Evolutionary conservation across 2,888 invertebrate species (phyloP).

Genomic region (Cephus rjabovi): DNA sequence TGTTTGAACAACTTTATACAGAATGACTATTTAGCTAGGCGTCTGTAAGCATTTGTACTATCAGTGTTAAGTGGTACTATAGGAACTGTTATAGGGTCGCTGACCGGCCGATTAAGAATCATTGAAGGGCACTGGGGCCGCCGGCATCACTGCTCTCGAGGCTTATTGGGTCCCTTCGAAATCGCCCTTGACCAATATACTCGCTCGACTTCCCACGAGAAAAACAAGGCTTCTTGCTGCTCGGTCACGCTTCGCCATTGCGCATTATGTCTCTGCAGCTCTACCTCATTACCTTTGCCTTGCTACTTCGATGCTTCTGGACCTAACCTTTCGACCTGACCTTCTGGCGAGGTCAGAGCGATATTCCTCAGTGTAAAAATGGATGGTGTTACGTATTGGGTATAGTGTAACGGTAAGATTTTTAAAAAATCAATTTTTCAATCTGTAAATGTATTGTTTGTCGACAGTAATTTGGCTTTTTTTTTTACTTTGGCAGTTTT

Average conservation of each 20-base stretch:
- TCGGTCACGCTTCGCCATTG: not conserved
- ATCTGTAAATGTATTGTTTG: not conserved
- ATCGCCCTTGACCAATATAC: constrained; percentile 27
- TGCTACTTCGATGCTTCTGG: not conserved
- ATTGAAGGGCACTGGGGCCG: constrained; percentile 11
- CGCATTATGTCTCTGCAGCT: not conserved
- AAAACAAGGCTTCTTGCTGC: not conserved
- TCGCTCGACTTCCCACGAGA: not conserved
- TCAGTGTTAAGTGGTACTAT: not conserved
- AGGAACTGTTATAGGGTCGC: not conserved
- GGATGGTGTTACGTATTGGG: not conserved
- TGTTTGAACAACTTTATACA: not conserved
- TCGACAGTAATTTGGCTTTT: not conserved
- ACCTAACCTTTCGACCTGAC: not conserved
- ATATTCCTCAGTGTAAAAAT: not conserved
- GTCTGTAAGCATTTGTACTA: not conserved
- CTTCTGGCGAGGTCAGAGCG: not conserved
- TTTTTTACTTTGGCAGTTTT: not conserved
- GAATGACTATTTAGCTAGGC: not conserved
- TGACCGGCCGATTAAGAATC: constrained; percentile 2
- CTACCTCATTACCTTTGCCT: not conserved
- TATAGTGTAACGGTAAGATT: not conserved
- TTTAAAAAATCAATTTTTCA: not conserved
- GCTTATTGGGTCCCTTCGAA: constrained; percentile 11
- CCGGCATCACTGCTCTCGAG: constrained; percentile 17